These are phyloP conservation scores for Apocheima hispidaria DNA, from an alignment of 2,888 invertebrate genomes.

Conservation along the genomic window DNA sequence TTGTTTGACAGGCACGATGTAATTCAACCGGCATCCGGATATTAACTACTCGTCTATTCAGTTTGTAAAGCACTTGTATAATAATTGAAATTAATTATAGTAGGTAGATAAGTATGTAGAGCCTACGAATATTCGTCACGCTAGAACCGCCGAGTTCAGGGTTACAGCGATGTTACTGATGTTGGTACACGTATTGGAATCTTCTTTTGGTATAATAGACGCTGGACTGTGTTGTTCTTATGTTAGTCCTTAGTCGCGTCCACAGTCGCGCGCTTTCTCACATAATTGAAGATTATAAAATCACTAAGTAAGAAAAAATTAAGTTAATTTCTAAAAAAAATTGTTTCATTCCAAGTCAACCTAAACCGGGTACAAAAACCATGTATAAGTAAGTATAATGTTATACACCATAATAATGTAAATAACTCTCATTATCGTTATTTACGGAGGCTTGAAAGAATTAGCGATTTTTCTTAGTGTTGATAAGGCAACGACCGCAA, in stretches of 20 bases:
- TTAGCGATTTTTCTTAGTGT: constrained; percentile 30
- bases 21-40: not conserved
- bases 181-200: not conserved
- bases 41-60: too few relatives aligned
- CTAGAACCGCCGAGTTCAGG: constrained; percentile 32
- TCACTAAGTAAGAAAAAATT: too few relatives aligned
- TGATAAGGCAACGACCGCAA: constrained; percentile 42
- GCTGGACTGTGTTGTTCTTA: too few relatives aligned
- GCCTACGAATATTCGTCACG: constrained; percentile 14
- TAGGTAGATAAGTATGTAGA: constrained; percentile 4
- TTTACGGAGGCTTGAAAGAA: constrained; percentile 32
- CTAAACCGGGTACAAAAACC: constrained; percentile 25
- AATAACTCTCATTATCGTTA: constrained; percentile 32
- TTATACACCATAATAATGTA: constrained; percentile 3
- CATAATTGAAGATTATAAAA: too few relatives aligned
- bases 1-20: not conserved
- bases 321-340: too few relatives aligned
- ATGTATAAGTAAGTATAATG: not conserved
- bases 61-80: not conserved
- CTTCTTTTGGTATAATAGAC: too few relatives aligned
- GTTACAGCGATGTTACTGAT: constrained; percentile 1
- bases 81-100: constrained; percentile 13
- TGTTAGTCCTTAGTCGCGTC: too few relatives aligned
- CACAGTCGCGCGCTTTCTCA: too few relatives aligned
- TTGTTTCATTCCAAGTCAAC: not conserved